Conservation (phyloP, 1,140 invertebrate genomes). For the Schlechtendalia chinensis region DNA sequence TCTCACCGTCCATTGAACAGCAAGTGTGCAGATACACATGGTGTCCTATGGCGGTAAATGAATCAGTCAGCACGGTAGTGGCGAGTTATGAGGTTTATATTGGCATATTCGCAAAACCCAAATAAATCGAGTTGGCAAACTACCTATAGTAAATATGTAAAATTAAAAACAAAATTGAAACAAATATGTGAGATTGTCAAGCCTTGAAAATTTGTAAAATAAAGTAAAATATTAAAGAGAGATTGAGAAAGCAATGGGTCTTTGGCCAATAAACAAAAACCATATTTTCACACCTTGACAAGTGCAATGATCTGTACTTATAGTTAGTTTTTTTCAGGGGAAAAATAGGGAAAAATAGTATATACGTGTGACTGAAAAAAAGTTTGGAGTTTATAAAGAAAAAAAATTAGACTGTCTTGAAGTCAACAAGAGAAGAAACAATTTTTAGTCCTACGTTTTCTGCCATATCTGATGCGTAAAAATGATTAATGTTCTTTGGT, state of each 20-base stretch:
- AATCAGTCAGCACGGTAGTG: neutral
- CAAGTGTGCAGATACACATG: too few species aligned
- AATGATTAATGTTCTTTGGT: neutral
- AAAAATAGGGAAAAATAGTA: neutral
- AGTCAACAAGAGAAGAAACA: slow-evolving; percentile 27
- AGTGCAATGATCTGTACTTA: slow-evolving; percentile 11
- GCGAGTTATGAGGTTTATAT: neutral
- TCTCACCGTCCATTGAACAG: neutral
- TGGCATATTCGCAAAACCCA: neutral
- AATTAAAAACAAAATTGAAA: neutral
- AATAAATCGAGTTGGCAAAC: neutral
- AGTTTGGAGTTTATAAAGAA: neutral
- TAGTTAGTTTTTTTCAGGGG: neutral
- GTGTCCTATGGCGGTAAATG: neutral
- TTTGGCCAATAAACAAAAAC: slow-evolving; percentile 12
- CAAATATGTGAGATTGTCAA: neutral
- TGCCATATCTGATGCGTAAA: neutral
- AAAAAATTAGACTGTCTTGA: slow-evolving; percentile 8
- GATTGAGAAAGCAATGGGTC: neutral
- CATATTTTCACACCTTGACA: slow-evolving; percentile 17
- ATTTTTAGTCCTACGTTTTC: neutral
- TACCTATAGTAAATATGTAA: neutral
- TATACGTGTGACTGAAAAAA: neutral
- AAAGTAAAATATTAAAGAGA: neutral
- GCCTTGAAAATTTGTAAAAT: neutral